Evolutionary conservation across 1,140 invertebrate species (phyloP), one percentile per base, ranked within the genome.

Genomic region (Elysia chlorotica): DNA sequence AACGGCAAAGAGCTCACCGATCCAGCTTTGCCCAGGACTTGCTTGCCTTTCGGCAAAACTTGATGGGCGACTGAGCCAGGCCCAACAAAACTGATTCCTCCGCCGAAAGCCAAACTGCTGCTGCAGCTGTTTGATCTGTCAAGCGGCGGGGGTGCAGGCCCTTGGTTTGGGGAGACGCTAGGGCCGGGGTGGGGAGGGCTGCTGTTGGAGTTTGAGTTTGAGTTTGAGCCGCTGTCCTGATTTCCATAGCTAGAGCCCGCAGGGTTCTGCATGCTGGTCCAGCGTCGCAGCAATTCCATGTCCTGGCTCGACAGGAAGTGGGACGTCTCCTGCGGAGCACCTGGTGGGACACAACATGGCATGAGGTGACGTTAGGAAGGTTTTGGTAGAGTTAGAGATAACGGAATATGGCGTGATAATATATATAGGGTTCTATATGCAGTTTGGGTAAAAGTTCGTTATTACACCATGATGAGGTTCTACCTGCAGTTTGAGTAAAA

Each of bases 231-330:
- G 65, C 33, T 30, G 28, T 41, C 10, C n/a, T n/a, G n/a, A n/a
- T n/a, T n/a, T n/a, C n/a, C n/a, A n/a, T n/a, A n/a, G n/a, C n/a
- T n/a, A n/a, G n/a, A n/a, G n/a, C n/a, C n/a, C 68, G 41, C 57
- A 69, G 41, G 76, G 66, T 80, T 77, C 69, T 82, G 80, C 85
- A 86, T 86, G 30, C 71, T 74, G 5, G 78, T 74, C 85, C 85
- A 86, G 33, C 83, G 71, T 21, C 84, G 76, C n/a, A 86, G 69
- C 54, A 86, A 71, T 53, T 82, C 80, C 65, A 74, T 79, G 65
- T 85, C 85, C 14, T 78, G 82, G 61, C 74, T 75, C 1, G 82
- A 80, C 17, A 85, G 68, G 6, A 71, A 17, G 14, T 66, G 57
- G 35, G 37, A n/a, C 19, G 6, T 10, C 25, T 59, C 28, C 10